Evolutionary conservation across 2,888 invertebrate species (phyloP).

Genomic region (Sphecodes monilicornis): DNA sequence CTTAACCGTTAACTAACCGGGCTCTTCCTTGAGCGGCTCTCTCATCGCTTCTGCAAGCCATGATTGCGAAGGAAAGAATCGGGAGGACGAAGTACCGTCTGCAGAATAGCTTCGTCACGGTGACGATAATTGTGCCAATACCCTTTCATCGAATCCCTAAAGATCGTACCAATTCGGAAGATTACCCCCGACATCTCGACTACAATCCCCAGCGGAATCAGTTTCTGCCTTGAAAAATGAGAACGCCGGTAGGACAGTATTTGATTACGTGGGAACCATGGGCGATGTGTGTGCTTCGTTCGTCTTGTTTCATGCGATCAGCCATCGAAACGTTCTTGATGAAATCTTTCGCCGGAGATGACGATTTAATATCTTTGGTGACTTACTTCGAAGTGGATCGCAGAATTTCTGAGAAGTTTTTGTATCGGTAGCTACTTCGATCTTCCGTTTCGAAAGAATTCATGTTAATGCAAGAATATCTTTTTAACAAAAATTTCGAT

Average conservation of each 20-base stretch:
- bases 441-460: neutral
- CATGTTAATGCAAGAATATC: neutral
- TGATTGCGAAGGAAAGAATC: slow-evolving; percentile 47
- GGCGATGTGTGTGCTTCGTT: slow-evolving; percentile 16
- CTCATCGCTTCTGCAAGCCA: neutral
- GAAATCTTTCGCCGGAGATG: slow-evolving; percentile 19
- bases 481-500: neutral
- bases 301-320: slow-evolving; percentile 26
- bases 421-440: neutral
- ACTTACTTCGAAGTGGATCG: neutral
- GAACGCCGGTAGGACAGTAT: slow-evolving; percentile 42
- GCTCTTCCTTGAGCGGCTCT: neutral
- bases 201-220: slow-evolving; percentile 58
- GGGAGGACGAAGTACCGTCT: slow-evolving; percentile 47
- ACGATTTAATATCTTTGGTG: slow-evolving; percentile 36
- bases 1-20: slow-evolving; percentile 1
- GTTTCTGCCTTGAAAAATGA: slow-evolving; percentile 47
- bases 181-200: slow-evolving; percentile 62
- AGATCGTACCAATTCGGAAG: slow-evolving; percentile 60
- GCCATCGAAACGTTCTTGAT: slow-evolving; percentile 1
- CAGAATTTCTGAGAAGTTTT: neutral
- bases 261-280: slow-evolving; percentile 42
- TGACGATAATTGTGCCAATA: slow-evolving; percentile 64
- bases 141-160: slow-evolving; percentile 57
- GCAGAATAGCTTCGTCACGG: slow-evolving; percentile 57